These are phyloP conservation scores for Heloderma charlesbogerti DNA, from an alignment of 2,113 vertebrate species.

Conservation along the genomic window DNA sequence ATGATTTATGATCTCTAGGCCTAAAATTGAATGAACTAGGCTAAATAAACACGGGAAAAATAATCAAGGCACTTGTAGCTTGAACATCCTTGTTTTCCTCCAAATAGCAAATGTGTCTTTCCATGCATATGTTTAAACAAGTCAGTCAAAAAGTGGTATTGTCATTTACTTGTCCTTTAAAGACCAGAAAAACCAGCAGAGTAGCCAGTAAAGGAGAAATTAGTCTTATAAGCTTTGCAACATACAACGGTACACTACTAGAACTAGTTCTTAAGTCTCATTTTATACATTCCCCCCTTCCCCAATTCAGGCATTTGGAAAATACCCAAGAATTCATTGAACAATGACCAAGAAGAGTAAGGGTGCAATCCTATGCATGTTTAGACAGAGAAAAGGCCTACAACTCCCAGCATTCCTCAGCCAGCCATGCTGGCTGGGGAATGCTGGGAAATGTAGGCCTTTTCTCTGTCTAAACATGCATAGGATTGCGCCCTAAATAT, in stretches of 20 bases:
- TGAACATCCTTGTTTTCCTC: neutral
- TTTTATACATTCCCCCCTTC: neutral
- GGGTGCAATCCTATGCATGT: no score
- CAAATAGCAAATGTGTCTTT: neutral
- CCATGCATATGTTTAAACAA: neutral
- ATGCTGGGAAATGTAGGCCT: no score
- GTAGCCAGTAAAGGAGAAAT: neutral
- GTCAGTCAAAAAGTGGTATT: neutral
- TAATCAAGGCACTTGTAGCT: neutral
- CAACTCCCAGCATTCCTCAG: no score
- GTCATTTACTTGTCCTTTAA: constrained; percentile 45
- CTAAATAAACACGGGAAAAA: constrained; percentile 26
- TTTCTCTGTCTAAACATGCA: no score
- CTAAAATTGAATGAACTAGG: constrained; percentile 31
- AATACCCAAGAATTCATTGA: neutral
- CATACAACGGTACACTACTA: fast-evolving
- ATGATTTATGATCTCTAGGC: constrained; percentile 30
- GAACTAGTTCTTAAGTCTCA: neutral
- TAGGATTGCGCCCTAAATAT: no score
- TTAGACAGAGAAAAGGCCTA: no score
- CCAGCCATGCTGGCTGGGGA: no score
- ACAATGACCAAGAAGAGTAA: fast-evolving
- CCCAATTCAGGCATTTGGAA: neutral
- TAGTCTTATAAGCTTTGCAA: constrained; percentile 26
- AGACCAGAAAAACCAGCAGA: neutral